phyloP scores from a whole-genome alignment of 1,140 invertebrate genomes.

The Acromyrmex charruanus region DNA sequence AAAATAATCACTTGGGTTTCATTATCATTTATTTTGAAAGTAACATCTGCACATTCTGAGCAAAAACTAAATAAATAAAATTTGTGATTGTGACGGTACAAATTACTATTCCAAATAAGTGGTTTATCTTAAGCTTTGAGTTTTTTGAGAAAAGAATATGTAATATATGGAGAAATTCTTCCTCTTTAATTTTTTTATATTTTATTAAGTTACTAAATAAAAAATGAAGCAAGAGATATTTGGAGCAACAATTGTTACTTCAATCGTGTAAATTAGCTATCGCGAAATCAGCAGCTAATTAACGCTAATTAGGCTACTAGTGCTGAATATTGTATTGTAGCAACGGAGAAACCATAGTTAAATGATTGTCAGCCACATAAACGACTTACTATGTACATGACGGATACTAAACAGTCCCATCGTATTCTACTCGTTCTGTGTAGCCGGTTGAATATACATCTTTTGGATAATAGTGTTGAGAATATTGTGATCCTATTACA shows the following conservation, averaged over 20 bases:
- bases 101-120: background rate
- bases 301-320: constrained; percentile 18
- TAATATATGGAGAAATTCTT: background rate
- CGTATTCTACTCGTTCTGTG: constrained; percentile 21
- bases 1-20: background rate
- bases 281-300: constrained; percentile 33
- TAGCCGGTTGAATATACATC: constrained; percentile 40
- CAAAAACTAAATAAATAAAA: background rate
- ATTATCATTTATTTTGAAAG: background rate
- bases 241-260: background rate
- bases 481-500: constrained; percentile 27
- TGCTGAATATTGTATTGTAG: background rate
- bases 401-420: constrained; percentile 24
- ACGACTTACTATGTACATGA: constrained; percentile 19
- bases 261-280: background rate
- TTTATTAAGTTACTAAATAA: background rate
- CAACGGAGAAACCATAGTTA: constrained; percentile 10
- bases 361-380: constrained; percentile 42
- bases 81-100: background rate
- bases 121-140: background rate
- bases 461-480: constrained; percentile 32
- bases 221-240: background rate
- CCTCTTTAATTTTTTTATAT: background rate
- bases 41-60: background rate
- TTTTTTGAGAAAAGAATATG: background rate